phyloP scores from a whole-genome alignment of 1,140 invertebrate species.

The Oryzaephilus surinamensis region DNA sequence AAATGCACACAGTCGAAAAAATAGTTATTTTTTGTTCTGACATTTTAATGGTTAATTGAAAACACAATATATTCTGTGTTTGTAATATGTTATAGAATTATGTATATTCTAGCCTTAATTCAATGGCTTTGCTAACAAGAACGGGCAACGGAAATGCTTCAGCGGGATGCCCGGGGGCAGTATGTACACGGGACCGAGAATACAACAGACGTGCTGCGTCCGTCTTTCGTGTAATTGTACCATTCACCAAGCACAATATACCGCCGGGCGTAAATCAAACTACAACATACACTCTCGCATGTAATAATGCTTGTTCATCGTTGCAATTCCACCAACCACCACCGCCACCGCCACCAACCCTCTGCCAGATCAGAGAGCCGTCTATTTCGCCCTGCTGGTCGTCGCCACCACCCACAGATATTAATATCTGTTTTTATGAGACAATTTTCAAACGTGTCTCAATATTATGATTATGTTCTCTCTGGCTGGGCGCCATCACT shows the following conservation, averaged over 20 bases:
- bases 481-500: too few relatives aligned
- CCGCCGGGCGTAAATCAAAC: slow-evolving; percentile 20
- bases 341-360: too few relatives aligned
- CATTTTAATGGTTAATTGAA: too few relatives aligned
- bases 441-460: too few relatives aligned
- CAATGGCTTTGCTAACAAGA: slow-evolving; percentile 3
- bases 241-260: slow-evolving; percentile 18
- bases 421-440: slow-evolving; percentile 18
- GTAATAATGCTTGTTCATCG: slow-evolving; percentile 22
- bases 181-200: slow-evolving; percentile 6
- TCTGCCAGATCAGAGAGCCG: too few relatives aligned
- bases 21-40: too few relatives aligned
- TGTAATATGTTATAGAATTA: too few relatives aligned
- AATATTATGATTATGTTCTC: too few relatives aligned
- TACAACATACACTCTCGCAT: slow-evolving; percentile 14
- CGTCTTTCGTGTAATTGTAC: slow-evolving; percentile 17
- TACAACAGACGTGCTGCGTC: slow-evolving; percentile 13
- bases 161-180: slow-evolving; percentile 5
- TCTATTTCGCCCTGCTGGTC: slow-evolving; percentile 12
- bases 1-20: too few relatives aligned
- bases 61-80: too few relatives aligned
- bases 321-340: slow-evolving; percentile 15
- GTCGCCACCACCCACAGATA: slow-evolving; percentile 12
- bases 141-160: slow-evolving; percentile 5
- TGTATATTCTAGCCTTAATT: too few relatives aligned